Conservation (phyloP, 2,888 invertebrate genomes). For the Drosophila meridiana region DNA sequence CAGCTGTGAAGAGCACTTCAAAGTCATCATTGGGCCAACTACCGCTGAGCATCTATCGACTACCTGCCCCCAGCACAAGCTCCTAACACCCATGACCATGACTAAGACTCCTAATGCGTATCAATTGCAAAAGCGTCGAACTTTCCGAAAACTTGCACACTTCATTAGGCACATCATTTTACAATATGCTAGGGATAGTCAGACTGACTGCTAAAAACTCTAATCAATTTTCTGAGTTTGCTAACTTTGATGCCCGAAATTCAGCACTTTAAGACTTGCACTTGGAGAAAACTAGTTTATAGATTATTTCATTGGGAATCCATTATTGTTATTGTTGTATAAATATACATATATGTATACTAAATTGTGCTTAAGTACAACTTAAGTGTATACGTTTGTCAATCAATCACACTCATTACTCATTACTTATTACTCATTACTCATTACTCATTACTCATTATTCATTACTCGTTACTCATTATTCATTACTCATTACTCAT, state of each 20-base stretch:
- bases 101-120: constrained; percentile 47
- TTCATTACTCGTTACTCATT: not conserved
- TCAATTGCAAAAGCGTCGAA: constrained; percentile 58
- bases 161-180: constrained; percentile 61
- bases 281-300: not conserved
- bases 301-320: not conserved
- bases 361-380: not conserved
- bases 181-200: constrained; percentile 29
- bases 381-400: not conserved
- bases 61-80: not conserved
- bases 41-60: constrained; percentile 4
- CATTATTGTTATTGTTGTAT: too few species aligned
- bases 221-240: constrained; percentile 1
- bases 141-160: constrained; percentile 64
- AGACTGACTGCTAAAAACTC: not conserved
- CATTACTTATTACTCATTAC: not conserved
- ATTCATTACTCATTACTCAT: too few species aligned
- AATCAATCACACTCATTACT: not conserved
- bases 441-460: not conserved
- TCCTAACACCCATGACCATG: constrained; percentile 4
- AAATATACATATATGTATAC: too few species aligned
- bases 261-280: not conserved
- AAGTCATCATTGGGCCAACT: constrained; percentile 36
- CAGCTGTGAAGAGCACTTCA: constrained; percentile 45
- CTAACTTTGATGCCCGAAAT: not conserved